Conservation (phyloP, 2,797 vertebrate species). For the Melanotaenia boesemani region DNA sequence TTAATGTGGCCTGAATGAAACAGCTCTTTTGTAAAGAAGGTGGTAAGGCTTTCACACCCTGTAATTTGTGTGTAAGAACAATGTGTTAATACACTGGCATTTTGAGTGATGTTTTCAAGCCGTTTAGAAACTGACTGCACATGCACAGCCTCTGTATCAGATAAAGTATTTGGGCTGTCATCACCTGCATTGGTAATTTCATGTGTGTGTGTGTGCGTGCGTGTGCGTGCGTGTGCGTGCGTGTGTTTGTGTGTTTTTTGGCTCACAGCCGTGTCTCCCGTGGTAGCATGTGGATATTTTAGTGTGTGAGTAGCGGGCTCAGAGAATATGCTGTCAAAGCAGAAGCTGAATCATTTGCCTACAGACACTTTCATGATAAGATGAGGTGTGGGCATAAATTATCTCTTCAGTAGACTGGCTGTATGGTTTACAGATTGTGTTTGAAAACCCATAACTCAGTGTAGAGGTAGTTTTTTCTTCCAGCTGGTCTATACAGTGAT, state of each 20-base stretch:
- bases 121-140: constrained; percentile 3
- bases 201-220: constrained; percentile 1
- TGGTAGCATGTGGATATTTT: constrained; percentile 51
- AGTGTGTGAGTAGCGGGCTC: constrained; percentile 40
- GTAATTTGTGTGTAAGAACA: constrained; percentile 2
- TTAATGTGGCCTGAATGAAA: constrained; percentile 51
- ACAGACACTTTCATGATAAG: constrained; percentile 55
- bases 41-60: constrained; percentile 34
- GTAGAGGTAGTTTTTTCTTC: constrained; percentile 9
- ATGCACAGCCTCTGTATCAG: constrained; percentile 39
- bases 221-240: no score
- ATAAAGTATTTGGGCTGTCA: constrained; percentile 46
- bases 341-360: constrained; percentile 68
- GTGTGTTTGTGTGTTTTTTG: constrained; percentile 4
- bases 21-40: constrained; percentile 12
- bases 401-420: constrained; percentile 44
- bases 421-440: constrained; percentile 50
- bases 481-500: constrained; percentile 11
- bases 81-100: constrained; percentile 24
- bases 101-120: constrained; percentile 25
- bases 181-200: constrained; percentile 58
- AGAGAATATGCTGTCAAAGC: constrained; percentile 71
- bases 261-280: constrained; percentile 32
- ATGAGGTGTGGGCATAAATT: constrained; percentile 60
- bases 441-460: constrained; percentile 42